These are phyloP conservation scores for Arrhamphus sclerolepis DNA, from an alignment of 2,797 vertebrate species.

Conservation along the genomic window DNA sequence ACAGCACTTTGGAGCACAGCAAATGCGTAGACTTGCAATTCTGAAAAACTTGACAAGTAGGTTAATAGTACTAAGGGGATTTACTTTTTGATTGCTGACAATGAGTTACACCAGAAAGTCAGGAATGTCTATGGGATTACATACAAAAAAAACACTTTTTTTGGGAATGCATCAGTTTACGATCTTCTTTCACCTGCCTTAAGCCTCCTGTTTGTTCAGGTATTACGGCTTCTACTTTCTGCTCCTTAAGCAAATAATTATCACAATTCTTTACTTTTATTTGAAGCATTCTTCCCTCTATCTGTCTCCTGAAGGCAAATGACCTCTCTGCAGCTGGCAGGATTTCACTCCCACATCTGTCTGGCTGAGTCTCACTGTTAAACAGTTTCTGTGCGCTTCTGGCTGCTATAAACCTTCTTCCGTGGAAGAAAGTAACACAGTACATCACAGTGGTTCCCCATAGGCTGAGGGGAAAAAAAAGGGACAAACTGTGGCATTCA, in stretches of 20 bases:
- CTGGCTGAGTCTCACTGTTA: slow-evolving; percentile 37
- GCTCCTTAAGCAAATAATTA: slow-evolving; percentile 17
- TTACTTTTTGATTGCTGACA: no score
- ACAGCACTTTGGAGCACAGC: not conserved
- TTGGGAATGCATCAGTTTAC: not conserved
- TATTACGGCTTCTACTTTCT: slow-evolving; percentile 1
- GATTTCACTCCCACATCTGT: slow-evolving; percentile 63
- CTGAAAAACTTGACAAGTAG: not conserved
- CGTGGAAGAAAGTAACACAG: slow-evolving; percentile 33
- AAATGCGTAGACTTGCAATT: not conserved
- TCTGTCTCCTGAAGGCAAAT: slow-evolving; percentile 29
- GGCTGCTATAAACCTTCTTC: slow-evolving; percentile 50
- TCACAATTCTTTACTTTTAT: slow-evolving; percentile 18
- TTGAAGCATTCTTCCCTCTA: slow-evolving; percentile 22
- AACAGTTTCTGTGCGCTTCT: slow-evolving; percentile 47
- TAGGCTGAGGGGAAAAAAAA: slow-evolving; percentile 25
- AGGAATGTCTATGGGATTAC: no score
- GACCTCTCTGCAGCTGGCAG: slow-evolving; percentile 51
- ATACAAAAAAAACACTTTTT: not conserved
- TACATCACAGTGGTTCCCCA: slow-evolving; percentile 29
- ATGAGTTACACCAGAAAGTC: no score
- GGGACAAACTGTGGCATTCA: slow-evolving; percentile 7
- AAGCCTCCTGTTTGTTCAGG: slow-evolving; percentile 4
- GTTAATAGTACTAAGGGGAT: not conserved
- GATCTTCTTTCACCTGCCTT: not conserved